Evolutionary conservation across 2,797 vertebrate species (phyloP), one percentile per base, ranked within the genome.

Genomic region (Chelon labrosus): DNA sequence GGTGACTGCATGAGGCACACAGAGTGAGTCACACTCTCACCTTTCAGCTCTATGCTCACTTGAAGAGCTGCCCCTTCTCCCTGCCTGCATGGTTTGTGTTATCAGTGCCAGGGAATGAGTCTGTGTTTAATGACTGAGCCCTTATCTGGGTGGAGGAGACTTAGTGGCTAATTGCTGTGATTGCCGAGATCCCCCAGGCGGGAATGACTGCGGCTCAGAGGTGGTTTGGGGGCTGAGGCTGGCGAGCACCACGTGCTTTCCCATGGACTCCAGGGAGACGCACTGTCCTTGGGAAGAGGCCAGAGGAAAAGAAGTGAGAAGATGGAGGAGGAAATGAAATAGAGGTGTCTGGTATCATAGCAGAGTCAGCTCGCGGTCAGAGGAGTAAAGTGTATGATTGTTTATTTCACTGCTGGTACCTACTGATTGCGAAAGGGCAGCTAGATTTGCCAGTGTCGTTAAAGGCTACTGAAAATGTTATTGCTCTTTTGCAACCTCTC

Each of bases 81-180:
- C 85, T 72, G 87, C 74, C 85, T 87, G 78, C 74, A 42, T 38
- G 83, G 73, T 84, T 91, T 37, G 25, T 86, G 89, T 93, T 95
- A 95, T 95, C 93, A 91, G 88, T 83, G 83, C 85, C 89, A 79
- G 87, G 85, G 89, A 95, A 93, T 92, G 94, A 93, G 91, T 82
- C 91, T 90, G 91, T 85, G 91, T 93, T 94, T 95, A 95, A 95
- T 95, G 94, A 94, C 93, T 92, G 91, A 89, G 91, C 82, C 88
- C 92, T 95, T 95, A 95, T 95, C 95, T 88, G 93, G 89, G 92
- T 91, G 85, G 89, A 92, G 90, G 91, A 94, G 94, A 95, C 94
- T 95, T 94, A 93, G 89, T 76, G 79, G 91, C 94, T 95, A 95
- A 95, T 95, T 95, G 94, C 94, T 93, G 91, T 87, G 92, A 95